phyloP scores from a whole-genome alignment of 1,140 invertebrate genomes.

The Ostrea denselamellosa region DNA sequence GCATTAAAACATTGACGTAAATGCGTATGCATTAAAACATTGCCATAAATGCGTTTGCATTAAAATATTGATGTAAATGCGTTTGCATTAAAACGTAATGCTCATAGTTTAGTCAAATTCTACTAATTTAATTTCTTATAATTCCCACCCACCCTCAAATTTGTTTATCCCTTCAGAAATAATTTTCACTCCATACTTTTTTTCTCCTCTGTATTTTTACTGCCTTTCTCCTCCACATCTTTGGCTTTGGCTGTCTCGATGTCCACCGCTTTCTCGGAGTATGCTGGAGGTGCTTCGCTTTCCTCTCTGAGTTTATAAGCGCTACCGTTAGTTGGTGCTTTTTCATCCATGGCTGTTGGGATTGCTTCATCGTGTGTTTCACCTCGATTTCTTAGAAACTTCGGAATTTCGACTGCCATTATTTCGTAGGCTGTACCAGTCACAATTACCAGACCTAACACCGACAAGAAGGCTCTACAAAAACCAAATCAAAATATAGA shows the following conservation, averaged over 20 bases:
- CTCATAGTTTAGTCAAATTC: too few species aligned
- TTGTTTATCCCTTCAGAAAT: neutral
- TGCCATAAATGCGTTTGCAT: too few species aligned
- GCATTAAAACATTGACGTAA: too few species aligned
- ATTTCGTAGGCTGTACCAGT: neutral
- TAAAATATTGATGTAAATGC: too few species aligned
- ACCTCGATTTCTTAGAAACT: neutral
- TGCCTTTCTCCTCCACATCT: too few species aligned
- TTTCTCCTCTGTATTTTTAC: neutral
- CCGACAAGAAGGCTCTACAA: neutral
- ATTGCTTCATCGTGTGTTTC: neutral
- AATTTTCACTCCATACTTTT: neutral
- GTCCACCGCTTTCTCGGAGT: neutral
- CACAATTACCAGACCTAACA: neutral
- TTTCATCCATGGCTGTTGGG: neutral
- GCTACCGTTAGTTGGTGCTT: neutral
- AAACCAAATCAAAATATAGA: neutral
- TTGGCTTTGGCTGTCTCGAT: neutral
- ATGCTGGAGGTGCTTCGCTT: neutral
- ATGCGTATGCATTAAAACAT: too few species aligned
- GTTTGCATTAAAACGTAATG: too few species aligned
- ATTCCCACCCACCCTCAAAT: too few species aligned
- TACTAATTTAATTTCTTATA: too few species aligned
- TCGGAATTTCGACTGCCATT: conserved; percentile 11
- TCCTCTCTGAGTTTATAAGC: neutral